Base-by-base conservation (phyloP, 1,140 invertebrate species). In the Pogonomyrmex californicus region DNA sequence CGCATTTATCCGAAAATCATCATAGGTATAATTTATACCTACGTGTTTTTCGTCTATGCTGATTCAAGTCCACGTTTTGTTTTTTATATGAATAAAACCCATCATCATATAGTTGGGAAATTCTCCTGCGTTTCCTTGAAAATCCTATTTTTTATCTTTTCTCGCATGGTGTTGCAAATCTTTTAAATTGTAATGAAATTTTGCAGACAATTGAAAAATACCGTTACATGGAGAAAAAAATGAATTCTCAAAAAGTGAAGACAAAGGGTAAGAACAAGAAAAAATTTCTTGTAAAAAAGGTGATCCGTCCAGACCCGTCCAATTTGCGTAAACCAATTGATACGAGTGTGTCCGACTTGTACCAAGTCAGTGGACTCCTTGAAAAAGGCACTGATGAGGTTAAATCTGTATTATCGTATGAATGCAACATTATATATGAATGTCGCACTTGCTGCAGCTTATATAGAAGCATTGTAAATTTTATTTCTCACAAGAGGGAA, bases 361-460 rank as follows among this genome's bases (percentile, higher is more conserved):
- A 95, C 81, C 96, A 97, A 90, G 96, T 96, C 5, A 73, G 81
- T 4, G 90, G 91, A 63, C 77, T 94, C 63, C 86, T 92, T 58
- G 91, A 93, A 33, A 90, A 71, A 54, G 91, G 91, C 10, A 94
- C 88, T 47, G 86, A 92, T 78, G 95, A 98, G 97, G 96, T 98
- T 23, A 96, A 97, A 88, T 95, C 96, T 65, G 93, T 98, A 56
- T 94, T 99, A 7, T 94, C 96, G 17, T 96, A 97, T 92, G 98
- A 98, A 95, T 98, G 98, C 95, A 97, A 98, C 93, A 93, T 98
- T 62, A 96, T 99, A 89, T 97, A 98, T 92, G 98, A 99, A 94
- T 99, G 98, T 93, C 97, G 97, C 93, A 96, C 98, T 41, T 99
- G 98, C 93, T 95, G 96, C n/a, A 98, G 97, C 93, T 95, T 99